Percentiles rank a stretch among this genome's conserved stretches.
Conservation (phyloP, 2,113 vertebrate species). For the Bubo bubo region DNA sequence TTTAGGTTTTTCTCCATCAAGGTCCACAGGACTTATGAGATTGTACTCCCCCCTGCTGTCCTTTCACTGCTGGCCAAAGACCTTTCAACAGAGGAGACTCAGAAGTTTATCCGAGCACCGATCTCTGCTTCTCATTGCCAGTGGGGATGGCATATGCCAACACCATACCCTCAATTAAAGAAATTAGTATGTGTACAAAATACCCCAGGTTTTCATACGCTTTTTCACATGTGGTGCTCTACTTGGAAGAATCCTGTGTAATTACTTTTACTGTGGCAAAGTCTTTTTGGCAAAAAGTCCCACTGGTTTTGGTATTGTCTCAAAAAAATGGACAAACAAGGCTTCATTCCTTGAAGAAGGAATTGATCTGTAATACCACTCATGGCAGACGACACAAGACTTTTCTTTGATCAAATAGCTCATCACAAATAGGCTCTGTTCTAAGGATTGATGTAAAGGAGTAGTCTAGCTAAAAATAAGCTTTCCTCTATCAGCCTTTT, state of each 20-base stretch:
- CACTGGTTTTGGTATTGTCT: background rate
- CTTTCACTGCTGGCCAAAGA: background rate
- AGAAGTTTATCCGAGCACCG: background rate
- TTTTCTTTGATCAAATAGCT: background rate
- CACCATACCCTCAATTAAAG: background rate
- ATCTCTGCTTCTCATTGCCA: background rate
- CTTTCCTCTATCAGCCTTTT: background rate
- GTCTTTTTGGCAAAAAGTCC: background rate
- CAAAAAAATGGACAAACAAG: background rate
- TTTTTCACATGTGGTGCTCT: background rate
- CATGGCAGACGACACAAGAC: background rate
- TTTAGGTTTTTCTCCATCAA: background rate
- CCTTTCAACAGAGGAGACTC: background rate
- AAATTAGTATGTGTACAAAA: accelerated
- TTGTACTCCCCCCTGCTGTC: background rate
- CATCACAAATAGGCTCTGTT: background rate
- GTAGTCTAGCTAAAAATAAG: background rate
- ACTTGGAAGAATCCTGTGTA: background rate
- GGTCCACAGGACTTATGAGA: background rate
- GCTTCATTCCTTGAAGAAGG: background rate
- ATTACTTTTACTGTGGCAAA: background rate
- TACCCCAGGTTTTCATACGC: background rate
- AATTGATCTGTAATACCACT: background rate
- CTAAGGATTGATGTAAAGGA: background rate
- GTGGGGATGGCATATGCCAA: no score